These are phyloP conservation scores for Diorhabda carinulata DNA, from an alignment of 1,140 invertebrate species.

Conservation along the genomic window DNA sequence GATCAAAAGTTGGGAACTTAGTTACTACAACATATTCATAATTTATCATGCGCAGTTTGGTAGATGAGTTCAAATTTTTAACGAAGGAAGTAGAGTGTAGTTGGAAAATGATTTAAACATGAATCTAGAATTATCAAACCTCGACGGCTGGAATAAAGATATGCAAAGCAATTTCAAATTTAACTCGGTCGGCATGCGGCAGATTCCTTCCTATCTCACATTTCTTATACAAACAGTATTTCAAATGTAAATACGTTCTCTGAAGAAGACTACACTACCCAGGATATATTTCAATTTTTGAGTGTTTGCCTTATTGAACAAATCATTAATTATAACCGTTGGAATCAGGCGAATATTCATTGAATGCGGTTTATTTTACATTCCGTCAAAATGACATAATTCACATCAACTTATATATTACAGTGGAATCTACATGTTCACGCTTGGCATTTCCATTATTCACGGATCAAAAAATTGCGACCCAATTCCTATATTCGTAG, in stretches of 20 bases:
- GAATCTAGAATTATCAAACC: not conserved
- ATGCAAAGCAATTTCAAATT: conserved; percentile 1
- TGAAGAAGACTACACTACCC: not conserved
- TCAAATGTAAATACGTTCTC: not conserved
- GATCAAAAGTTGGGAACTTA: too few species aligned
- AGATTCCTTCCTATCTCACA: not conserved
- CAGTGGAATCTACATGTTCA: too few species aligned
- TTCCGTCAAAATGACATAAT: too few species aligned
- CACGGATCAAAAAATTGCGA: too few species aligned
- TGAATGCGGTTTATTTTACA: too few species aligned
- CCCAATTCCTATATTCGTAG: too few species aligned
- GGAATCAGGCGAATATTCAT: too few species aligned
- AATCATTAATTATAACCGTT: not conserved
- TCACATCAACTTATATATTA: too few species aligned
- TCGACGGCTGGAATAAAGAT: not conserved
- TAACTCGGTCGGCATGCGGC: not conserved
- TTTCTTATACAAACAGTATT: conserved; percentile 3
- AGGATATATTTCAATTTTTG: not conserved
- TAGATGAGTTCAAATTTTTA: too few species aligned
- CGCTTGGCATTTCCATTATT: too few species aligned
- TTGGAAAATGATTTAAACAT: conserved; percentile 1
- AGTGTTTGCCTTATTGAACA: not conserved
- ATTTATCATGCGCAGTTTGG: too few species aligned
- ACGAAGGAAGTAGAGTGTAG: not conserved
- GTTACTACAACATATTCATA: too few species aligned